These are phyloP conservation scores for Onychomys leucogaster DNA, from an alignment of 2,797 vertebrate genomes.

Conservation along the genomic window DNA sequence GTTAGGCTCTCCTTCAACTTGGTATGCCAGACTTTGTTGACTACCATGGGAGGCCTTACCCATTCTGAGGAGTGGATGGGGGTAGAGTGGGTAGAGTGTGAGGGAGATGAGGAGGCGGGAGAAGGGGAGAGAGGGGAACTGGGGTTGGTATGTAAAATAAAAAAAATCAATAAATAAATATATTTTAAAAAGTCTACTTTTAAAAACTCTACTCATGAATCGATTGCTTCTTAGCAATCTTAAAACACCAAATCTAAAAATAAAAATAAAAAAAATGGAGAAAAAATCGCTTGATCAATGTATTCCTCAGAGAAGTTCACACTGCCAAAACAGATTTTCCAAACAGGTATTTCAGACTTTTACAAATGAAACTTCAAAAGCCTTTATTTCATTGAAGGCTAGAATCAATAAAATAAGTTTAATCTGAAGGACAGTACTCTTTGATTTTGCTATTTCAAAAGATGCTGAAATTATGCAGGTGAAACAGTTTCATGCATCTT, in stretches of 20 bases:
- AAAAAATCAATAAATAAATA: no score
- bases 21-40: no score
- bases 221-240: slow-evolving; percentile 61
- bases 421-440: slow-evolving; percentile 64
- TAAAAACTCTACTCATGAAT: not conserved
- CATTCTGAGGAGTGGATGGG: no score
- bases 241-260: slow-evolving; percentile 65
- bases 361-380: slow-evolving; percentile 69
- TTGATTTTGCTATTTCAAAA: slow-evolving; percentile 79
- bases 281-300: slow-evolving; percentile 58
- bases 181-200: no score
- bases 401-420: slow-evolving; percentile 79
- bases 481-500: slow-evolving; percentile 71
- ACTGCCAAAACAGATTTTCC: slow-evolving; percentile 61
- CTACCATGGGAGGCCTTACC: no score
- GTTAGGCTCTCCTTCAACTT: no score
- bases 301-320: slow-evolving; percentile 39
- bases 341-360: slow-evolving; percentile 66
- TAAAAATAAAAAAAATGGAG: not conserved
- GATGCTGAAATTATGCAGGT: slow-evolving; percentile 72
- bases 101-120: no score
- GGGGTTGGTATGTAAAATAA: no score
- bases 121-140: no score
- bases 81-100: no score
- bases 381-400: slow-evolving; percentile 71